These are phyloP conservation scores for Myripristis jacobus DNA, from an alignment of 2,797 vertebrate species.

Conservation along the genomic window DNA sequence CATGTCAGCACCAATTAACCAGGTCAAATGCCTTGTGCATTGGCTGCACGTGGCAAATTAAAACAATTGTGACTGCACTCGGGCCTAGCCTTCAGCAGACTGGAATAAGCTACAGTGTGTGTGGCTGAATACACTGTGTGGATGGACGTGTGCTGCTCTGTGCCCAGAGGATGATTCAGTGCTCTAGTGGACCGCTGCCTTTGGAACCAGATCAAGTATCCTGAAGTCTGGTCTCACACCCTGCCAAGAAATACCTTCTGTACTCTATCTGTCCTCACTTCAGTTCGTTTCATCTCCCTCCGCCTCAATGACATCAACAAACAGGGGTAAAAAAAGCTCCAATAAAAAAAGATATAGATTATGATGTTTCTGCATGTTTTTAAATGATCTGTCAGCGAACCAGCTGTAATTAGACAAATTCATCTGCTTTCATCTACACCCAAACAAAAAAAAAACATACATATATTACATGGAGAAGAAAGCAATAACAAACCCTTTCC, in stretches of 20 bases:
- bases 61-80: conserved; percentile 55
- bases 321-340: conserved; percentile 32
- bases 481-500: neutral
- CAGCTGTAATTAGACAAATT: neutral
- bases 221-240: conserved; percentile 58
- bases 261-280: conserved; percentile 35
- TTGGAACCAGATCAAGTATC: conserved; percentile 61
- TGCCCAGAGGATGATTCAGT: conserved; percentile 47
- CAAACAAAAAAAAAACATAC: neutral
- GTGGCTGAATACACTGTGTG: conserved; percentile 27
- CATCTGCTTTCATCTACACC: neutral
- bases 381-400: neutral
- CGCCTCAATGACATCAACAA: conserved; percentile 18
- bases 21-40: conserved; percentile 51
- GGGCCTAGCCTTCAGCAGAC: conserved; percentile 25
- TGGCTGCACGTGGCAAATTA: conserved; percentile 59
- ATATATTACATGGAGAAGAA: neutral
- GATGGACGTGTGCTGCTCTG: conserved; percentile 42
- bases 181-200: conserved; percentile 52
- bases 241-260: conserved; percentile 67
- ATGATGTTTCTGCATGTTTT: neutral
- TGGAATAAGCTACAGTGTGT: conserved; percentile 42
- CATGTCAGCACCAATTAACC: conserved; percentile 42
- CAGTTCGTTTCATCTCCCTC: conserved; percentile 20
- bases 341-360: conserved; percentile 8